phyloP scores from a whole-genome alignment of 1,140 invertebrate species.

The Caenorhabditis brenneri region DNA sequence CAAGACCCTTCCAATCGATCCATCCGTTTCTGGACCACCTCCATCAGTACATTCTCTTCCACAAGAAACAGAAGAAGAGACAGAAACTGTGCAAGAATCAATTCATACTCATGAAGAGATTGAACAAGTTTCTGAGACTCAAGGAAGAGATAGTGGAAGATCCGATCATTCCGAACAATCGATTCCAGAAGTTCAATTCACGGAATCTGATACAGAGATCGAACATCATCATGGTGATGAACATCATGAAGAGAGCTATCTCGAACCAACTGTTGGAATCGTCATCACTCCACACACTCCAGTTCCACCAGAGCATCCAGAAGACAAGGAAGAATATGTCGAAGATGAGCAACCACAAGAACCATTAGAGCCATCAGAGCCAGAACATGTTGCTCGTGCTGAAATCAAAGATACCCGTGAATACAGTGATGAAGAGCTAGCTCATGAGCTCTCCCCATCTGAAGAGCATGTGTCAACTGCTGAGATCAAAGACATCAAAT shows the following conservation, averaged over 20 bases:
- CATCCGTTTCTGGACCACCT: slow-evolving; percentile 34
- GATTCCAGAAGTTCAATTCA: slow-evolving; percentile 23
- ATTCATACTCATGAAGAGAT: background rate
- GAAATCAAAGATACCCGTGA: slow-evolving; percentile 24
- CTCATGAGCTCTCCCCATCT: slow-evolving; percentile 4
- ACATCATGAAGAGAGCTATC: background rate
- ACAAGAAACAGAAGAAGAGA: slow-evolving; percentile 11
- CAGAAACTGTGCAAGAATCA: background rate
- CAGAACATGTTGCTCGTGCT: slow-evolving; percentile 39
- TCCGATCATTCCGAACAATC: background rate
- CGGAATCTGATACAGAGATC: background rate
- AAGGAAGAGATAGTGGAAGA: background rate
- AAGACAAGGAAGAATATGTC: slow-evolving; percentile 9
- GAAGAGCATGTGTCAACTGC: slow-evolving; percentile 25
- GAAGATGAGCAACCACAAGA: slow-evolving; percentile 37
- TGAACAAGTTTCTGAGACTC: background rate
- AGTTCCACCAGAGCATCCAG: slow-evolving; percentile 27
- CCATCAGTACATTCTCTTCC: background rate
- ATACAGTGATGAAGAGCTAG: slow-evolving; percentile 6
- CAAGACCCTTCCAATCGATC: slow-evolving; percentile 37
- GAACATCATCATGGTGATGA: background rate
- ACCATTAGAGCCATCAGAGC: slow-evolving; percentile 9
- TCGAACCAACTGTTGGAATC: slow-evolving; percentile 14
- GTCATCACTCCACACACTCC: slow-evolving; percentile 21
- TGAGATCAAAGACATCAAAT: slow-evolving; percentile 24